Conservation (phyloP, 2,113 vertebrate genomes). For the Ceratotherium simum region DNA sequence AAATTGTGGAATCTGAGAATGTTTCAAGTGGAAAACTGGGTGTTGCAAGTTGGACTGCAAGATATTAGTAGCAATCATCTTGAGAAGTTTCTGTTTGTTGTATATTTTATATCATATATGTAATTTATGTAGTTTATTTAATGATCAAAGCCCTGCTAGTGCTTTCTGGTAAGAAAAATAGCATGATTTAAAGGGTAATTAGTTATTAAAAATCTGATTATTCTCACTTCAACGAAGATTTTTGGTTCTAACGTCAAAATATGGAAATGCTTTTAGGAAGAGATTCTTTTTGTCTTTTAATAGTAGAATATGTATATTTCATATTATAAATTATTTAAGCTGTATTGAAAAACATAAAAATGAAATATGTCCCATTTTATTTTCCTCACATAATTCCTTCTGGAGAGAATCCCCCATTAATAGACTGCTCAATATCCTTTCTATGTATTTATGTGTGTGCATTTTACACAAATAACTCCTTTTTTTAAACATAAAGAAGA, state of each 20-base stretch:
- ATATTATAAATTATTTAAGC: neutral
- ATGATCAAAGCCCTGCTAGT: neutral
- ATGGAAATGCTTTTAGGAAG: neutral
- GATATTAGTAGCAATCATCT: neutral
- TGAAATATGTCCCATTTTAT: neutral
- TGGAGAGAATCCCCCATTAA: neutral
- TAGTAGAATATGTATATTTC: neutral
- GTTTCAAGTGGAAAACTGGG: neutral
- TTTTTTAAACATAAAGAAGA: neutral
- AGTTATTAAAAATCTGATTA: neutral
- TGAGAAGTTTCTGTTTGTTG: neutral
- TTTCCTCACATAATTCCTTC: neutral
- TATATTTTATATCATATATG: neutral
- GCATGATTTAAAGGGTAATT: neutral
- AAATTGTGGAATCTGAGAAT: neutral
- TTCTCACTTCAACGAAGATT: neutral
- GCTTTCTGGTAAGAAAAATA: neutral
- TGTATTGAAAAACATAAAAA: neutral
- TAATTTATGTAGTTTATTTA: constrained; percentile 21
- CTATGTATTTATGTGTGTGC: neutral
- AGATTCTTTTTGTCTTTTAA: neutral
- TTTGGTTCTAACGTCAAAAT: constrained; percentile 26
- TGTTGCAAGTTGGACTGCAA: neutral
- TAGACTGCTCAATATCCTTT: neutral
- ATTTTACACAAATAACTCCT: neutral